These are phyloP conservation scores for Pelusios castaneus DNA, from an alignment of 2,113 vertebrate species.

Conservation along the genomic window DNA sequence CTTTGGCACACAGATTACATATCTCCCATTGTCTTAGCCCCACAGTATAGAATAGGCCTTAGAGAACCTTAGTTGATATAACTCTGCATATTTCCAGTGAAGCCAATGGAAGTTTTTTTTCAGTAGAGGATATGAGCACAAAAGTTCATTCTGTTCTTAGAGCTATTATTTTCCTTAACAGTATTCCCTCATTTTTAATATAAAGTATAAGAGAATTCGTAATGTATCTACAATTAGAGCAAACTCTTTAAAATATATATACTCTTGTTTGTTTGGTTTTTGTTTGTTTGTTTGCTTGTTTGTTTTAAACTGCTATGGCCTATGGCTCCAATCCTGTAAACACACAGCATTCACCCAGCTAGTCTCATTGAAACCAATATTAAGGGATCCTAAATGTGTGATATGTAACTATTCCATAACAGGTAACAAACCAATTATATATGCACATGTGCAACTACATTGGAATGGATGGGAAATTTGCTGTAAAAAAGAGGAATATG, in stretches of 20 bases:
- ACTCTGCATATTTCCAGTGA: not conserved
- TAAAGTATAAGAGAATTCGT: not conserved
- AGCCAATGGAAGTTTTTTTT: not conserved
- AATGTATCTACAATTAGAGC: not conserved
- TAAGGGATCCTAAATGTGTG: not conserved
- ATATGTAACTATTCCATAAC: not conserved
- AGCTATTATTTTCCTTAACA: not conserved
- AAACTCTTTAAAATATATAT: not conserved
- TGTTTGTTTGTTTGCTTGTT: not conserved
- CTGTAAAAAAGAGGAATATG: rapidly evolving
- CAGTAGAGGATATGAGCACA: not conserved
- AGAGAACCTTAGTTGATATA: not conserved
- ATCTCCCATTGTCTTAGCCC: too few species aligned
- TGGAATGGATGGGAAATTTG: not conserved
- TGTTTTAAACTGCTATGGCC: not conserved
- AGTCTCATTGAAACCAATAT: not conserved
- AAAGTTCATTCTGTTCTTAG: not conserved
- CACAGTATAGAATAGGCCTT: too few species aligned
- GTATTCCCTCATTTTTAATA: not conserved
- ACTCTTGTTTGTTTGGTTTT: not conserved
- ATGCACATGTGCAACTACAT: not conserved
- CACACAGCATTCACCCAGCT: not conserved
- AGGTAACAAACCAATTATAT: not conserved
- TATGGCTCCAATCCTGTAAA: not conserved
- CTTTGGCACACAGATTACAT: too few species aligned